Conservation (phyloP, 2,113 vertebrate species). For the Calyptomena viridis region DNA sequence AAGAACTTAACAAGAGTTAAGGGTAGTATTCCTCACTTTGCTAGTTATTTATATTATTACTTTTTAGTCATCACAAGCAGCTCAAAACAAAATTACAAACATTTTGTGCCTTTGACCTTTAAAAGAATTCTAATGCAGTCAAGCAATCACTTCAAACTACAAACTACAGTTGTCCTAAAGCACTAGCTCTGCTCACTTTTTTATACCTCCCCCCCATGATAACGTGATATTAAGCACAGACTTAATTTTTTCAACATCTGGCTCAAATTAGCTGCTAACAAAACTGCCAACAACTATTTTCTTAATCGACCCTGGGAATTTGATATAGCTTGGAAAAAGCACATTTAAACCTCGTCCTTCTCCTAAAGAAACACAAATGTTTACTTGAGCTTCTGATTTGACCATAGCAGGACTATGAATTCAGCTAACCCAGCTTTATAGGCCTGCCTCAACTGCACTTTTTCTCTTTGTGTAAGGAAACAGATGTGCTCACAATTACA, state of each 20-base stretch:
- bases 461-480: constrained; percentile 33
- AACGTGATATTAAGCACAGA: constrained; percentile 42
- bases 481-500: constrained; percentile 33
- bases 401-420: constrained; percentile 27
- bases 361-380: constrained; percentile 61
- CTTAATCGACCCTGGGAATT: constrained; percentile 66
- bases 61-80: neutral
- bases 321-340: constrained; percentile 53
- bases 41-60: neutral
- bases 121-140: neutral
- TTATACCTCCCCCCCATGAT: constrained; percentile 6
- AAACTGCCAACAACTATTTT: constrained; percentile 67
- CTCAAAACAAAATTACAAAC: constrained; percentile 12
- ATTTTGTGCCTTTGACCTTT: neutral
- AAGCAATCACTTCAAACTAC: neutral
- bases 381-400: constrained; percentile 66
- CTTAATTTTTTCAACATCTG: constrained; percentile 58
- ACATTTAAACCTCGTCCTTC: constrained; percentile 49
- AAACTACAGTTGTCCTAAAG: constrained; percentile 11
- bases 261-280: constrained; percentile 58
- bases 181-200: constrained; percentile 6
- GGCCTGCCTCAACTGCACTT: constrained; percentile 32
- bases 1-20: neutral
- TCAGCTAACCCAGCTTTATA: constrained; percentile 37
- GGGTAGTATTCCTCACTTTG: neutral